These are phyloP conservation scores for Apomyelois bistriatella DNA, from an alignment of 2,888 invertebrate species.

Conservation along the genomic window DNA sequence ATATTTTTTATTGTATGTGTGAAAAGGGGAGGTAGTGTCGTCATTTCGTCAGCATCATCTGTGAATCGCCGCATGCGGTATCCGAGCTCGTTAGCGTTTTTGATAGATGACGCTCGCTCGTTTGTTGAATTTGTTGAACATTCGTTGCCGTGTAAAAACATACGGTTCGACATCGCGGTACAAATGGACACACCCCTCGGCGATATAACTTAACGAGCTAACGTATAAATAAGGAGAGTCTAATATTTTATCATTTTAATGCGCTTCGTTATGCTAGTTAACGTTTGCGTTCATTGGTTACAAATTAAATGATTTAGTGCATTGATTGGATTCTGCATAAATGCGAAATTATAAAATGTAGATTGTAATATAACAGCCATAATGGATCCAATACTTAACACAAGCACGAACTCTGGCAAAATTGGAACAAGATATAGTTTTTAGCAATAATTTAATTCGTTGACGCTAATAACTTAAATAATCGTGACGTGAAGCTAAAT, in stretches of 20 bases:
- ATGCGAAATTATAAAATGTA: constrained; percentile 20
- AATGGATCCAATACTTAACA: constrained; percentile 4
- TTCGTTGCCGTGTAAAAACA: constrained; percentile 70
- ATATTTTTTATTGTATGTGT: constrained; percentile 24
- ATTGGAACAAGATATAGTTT: constrained; percentile 30
- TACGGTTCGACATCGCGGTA: constrained; percentile 72
- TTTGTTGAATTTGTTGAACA: constrained; percentile 76
- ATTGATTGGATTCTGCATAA: constrained; percentile 16
- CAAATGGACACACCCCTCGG: constrained; percentile 76
- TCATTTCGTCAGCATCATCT: constrained; percentile 64
- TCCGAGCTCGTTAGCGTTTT: constrained; percentile 76
- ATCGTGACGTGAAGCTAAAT: constrained; percentile 73
- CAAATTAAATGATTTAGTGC: constrained; percentile 21
- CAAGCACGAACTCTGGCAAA: constrained; percentile 23
- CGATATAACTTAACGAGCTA: constrained; percentile 75
- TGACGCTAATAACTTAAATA: constrained; percentile 65
- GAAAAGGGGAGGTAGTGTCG: constrained; percentile 43
- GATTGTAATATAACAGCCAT: constrained; percentile 15
- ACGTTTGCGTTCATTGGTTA: constrained; percentile 35
- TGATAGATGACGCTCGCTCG: constrained; percentile 77
- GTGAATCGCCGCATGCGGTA: constrained; percentile 61
- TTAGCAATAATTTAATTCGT: constrained; percentile 49
- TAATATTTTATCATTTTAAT: constrained; percentile 64
- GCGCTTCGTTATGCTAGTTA: constrained; percentile 41
- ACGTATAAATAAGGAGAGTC: constrained; percentile 70